These are phyloP conservation scores for Gracilinanus agilis DNA, from an alignment of 2,113 vertebrate species.

Conservation along the genomic window DNA sequence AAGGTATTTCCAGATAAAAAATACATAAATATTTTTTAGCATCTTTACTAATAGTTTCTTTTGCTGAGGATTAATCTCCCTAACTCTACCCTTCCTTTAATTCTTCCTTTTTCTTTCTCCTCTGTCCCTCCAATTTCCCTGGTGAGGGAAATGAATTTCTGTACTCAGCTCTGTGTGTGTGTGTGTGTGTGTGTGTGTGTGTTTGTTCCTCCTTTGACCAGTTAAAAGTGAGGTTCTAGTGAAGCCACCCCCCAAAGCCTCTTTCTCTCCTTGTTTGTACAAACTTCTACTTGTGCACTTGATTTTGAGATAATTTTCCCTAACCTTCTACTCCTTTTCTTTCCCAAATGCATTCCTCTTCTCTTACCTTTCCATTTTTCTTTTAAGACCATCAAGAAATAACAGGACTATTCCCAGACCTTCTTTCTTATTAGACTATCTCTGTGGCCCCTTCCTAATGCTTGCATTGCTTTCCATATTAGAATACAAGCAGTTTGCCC, in stretches of 20 bases:
- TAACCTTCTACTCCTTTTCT: not conserved
- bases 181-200: not conserved
- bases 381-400: too few species aligned
- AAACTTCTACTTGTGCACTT: not conserved
- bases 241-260: not conserved
- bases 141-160: not conserved
- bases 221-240: not conserved
- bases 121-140: not conserved
- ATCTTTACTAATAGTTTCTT: not conserved
- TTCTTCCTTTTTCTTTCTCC: not conserved
- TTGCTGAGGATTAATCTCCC: not conserved
- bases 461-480: too few species aligned
- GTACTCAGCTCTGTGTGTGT: too few species aligned
- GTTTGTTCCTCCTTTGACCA: not conserved
- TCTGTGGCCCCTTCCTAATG: not conserved
- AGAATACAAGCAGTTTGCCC: too few species aligned
- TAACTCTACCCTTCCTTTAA: not conserved
- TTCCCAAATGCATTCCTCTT: too few species aligned
- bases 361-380: too few species aligned
- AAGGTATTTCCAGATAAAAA: too few species aligned
- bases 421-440: not conserved
- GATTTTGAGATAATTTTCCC: not conserved
- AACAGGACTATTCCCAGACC: not conserved
- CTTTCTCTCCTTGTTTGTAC: not conserved
- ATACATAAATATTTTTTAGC: not conserved